A percentile compares a stretch with the other conserved stretches of the same genome.
These are phyloP conservation scores for Magallana gigas DNA, from an alignment of 1,140 invertebrate genomes.

Conservation along the genomic window DNA sequence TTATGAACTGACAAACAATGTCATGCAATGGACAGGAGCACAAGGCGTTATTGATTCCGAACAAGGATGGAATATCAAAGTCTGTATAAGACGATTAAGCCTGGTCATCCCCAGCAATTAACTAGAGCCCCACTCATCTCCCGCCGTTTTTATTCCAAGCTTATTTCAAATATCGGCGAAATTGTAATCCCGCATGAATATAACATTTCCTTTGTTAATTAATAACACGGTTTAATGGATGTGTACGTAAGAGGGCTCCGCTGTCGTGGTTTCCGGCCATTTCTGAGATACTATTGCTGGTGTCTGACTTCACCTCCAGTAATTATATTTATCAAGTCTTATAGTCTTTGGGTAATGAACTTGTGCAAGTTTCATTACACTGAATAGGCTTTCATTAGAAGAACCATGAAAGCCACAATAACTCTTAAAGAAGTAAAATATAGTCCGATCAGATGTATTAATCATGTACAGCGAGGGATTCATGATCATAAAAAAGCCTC, in stretches of 20 bases:
- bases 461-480: neutral
- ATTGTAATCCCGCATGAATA: conserved; percentile 10
- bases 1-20: neutral
- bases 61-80: conserved; percentile 25
- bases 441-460: neutral
- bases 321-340: neutral
- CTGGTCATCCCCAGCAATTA: conserved; percentile 21
- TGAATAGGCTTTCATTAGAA: no score
- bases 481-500: neutral
- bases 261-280: neutral
- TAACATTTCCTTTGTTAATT: conserved; percentile 13
- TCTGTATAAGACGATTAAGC: neutral
- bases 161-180: neutral
- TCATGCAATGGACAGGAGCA: neutral
- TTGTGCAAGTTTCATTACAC: neutral
- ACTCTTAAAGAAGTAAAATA: neutral
- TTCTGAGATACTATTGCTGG: neutral
- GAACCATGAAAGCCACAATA: no score
- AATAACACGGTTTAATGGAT: neutral
- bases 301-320: neutral
- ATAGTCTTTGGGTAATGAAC: neutral
- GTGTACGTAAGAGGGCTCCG: neutral
- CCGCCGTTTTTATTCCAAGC: neutral
- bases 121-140: conserved; percentile 2
- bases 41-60: neutral